These are phyloP conservation scores for Branchipolynoe longqiensis DNA, from an alignment of 2,888 invertebrate genomes.

Conservation along the genomic window DNA sequence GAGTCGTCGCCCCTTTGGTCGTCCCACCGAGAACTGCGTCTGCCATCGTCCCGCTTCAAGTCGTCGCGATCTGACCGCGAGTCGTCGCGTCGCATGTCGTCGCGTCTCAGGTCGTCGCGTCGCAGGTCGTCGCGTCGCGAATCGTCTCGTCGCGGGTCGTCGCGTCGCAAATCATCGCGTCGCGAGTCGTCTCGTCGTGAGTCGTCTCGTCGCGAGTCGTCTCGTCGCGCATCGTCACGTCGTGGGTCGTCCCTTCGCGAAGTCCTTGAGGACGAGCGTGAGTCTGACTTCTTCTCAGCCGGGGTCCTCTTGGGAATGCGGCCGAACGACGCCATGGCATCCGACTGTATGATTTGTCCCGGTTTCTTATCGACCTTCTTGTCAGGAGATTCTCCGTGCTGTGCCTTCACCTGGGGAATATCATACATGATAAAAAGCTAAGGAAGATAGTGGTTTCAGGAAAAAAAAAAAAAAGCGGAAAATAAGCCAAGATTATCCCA, in stretches of 20 bases:
- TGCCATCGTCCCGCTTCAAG: background rate
- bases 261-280: background rate
- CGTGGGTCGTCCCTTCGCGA: background rate
- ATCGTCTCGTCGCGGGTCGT: background rate
- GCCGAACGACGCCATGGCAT: slow-evolving; percentile 22
- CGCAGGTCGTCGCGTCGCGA: no score
- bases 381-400: slow-evolving; percentile 34
- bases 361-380: slow-evolving; percentile 23
- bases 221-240: background rate
- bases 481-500: no score
- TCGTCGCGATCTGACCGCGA: background rate
- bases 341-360: slow-evolving; percentile 32
- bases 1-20: background rate
- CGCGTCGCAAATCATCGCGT: background rate
- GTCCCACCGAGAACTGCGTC: background rate
- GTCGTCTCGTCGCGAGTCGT: background rate
- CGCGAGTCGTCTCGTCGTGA: background rate
- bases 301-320: slow-evolving; percentile 25
- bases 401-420: no score
- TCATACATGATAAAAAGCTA: no score
- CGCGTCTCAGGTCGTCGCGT: background rate
- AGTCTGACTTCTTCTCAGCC: background rate
- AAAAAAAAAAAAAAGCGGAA: no score
- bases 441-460: no score
- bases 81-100: background rate